Percentiles rank a stretch among this genome's conserved stretches.
Conservation (phyloP, 2,113 vertebrate species). For the Passer domesticus region DNA sequence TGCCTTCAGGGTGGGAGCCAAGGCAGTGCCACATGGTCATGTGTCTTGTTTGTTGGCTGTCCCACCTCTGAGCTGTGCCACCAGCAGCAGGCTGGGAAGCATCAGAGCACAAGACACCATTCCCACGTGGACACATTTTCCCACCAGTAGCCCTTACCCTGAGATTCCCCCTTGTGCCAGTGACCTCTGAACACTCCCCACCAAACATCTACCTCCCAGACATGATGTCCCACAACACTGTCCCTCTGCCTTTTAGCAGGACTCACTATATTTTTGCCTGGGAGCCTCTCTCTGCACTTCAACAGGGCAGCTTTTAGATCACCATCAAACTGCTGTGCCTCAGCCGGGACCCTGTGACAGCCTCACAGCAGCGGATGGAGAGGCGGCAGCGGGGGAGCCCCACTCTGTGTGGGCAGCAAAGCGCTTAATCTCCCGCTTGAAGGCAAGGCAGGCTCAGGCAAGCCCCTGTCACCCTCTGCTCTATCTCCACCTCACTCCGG, state of each 20-base stretch:
- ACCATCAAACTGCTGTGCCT: neutral
- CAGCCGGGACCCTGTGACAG: accelerated
- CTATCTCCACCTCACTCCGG: neutral
- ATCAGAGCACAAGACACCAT: neutral
- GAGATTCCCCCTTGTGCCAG: neutral
- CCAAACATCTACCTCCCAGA: neutral
- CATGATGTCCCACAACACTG: neutral
- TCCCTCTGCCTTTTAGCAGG: neutral
- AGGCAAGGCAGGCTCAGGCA: conserved; percentile 1
- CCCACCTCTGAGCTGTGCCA: neutral
- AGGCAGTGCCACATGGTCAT: neutral
- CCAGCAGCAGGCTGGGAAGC: neutral
- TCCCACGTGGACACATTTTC: neutral
- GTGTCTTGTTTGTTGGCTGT: accelerated
- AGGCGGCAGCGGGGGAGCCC: neutral
- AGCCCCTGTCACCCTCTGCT: neutral
- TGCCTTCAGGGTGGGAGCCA: neutral
- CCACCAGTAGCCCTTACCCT: neutral
- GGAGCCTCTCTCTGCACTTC: neutral
- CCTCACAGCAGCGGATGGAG: neutral
- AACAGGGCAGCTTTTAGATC: neutral
- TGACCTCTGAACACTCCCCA: neutral
- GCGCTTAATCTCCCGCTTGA: neutral
- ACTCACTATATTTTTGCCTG: neutral
- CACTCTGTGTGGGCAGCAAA: neutral